Conservation (phyloP, 2,113 vertebrate species). For the Azemiops feae region DNA sequence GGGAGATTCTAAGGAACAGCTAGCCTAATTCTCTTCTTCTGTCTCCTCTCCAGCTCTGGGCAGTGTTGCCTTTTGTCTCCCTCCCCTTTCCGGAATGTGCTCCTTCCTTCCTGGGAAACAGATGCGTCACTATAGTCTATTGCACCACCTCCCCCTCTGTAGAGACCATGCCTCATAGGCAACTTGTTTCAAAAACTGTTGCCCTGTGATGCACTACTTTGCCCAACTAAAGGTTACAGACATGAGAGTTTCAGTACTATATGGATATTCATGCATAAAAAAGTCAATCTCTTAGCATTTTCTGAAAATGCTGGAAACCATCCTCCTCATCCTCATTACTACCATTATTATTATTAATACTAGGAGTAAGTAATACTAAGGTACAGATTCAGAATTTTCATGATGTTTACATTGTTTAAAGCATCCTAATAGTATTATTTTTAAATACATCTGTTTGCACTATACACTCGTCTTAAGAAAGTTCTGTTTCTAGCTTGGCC, state of each 20-base stretch:
- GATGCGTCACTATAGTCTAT: neutral
- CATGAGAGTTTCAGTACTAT: neutral
- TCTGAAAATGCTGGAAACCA: neutral
- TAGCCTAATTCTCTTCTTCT: neutral
- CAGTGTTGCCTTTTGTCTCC: neutral
- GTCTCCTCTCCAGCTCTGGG: neutral
- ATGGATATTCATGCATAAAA: neutral
- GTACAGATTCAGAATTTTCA: neutral
- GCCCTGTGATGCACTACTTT: neutral
- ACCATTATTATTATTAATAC: neutral
- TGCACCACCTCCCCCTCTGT: neutral
- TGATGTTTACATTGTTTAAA: neutral
- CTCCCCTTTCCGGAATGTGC: neutral
- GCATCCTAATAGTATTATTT: neutral
- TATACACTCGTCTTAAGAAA: neutral
- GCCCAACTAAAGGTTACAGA: neutral
- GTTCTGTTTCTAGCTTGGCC: neutral
- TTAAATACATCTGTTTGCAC: neutral
- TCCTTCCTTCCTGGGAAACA: neutral
- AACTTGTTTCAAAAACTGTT: neutral
- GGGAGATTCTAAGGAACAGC: neutral
- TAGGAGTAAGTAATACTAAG: neutral
- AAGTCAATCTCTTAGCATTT: neutral
- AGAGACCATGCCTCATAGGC: neutral
- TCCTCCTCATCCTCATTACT: neutral